Percentiles rank a stretch among this genome's conserved stretches.
Conservation (phyloP, 2,888 invertebrate genomes). For the Drosophila algonquin region DNA sequence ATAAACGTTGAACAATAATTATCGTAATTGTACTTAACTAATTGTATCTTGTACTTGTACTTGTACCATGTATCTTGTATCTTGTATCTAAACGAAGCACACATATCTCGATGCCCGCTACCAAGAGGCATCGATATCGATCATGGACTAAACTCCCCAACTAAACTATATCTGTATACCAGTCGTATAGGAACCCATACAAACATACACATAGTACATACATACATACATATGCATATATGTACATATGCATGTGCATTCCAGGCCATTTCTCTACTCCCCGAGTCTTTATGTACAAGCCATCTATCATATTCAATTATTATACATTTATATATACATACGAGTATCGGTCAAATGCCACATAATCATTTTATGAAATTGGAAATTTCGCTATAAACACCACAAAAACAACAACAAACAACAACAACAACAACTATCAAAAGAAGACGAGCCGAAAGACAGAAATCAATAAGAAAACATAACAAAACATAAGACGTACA, state of each 20-base stretch:
- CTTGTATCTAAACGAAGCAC: conserved; percentile 78
- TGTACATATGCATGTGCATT: conserved; percentile 37
- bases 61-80: conserved; percentile 50
- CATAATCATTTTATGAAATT: conserved; percentile 72
- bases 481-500: conserved; percentile 69
- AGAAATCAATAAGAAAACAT: conserved; percentile 43
- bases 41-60: conserved; percentile 54
- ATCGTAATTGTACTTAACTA: conserved; percentile 75
- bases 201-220: conserved; percentile 13
- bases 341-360: conserved; percentile 29
- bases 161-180: conserved; percentile 16
- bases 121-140: conserved; percentile 36
- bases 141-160: conserved; percentile 42
- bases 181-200: conserved; percentile 15
- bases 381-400: conserved; percentile 62
- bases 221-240: conserved; percentile 10
- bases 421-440: conserved; percentile 12
- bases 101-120: conserved; percentile 67
- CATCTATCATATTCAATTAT: conserved; percentile 74
- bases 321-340: conserved; percentile 47
- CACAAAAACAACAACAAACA: conserved; percentile 10
- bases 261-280: conserved; percentile 53
- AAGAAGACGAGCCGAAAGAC: conserved; percentile 32
- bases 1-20: conserved; percentile 78
- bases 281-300: conserved; percentile 64